Evolutionary conservation across 30 jellyfish, hydroid and myxozoan species (phyloP), one percentile per base, ranked within the genome.

Genomic region (Hydra vulgaris): DNA sequence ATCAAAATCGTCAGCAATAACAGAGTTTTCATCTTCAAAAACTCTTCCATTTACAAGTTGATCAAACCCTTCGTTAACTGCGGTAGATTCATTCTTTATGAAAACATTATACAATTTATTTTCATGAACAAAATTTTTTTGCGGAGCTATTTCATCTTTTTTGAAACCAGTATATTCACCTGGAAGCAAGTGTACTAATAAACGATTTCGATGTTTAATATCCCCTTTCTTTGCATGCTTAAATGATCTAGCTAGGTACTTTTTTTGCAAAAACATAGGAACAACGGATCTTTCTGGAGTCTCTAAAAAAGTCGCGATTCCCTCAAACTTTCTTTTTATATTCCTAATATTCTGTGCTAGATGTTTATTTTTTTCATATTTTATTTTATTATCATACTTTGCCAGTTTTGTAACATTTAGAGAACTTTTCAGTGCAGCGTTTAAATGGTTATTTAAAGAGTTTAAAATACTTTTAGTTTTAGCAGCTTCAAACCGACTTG

Each of bases 131-230:
- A 12, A 12, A 0, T 19, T 20, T 15, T 24, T 21, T 21, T 17
- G 66, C 7, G 26, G 53, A 54, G 77, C 27, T 82, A 80, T 80
- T 15, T 53, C 81, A 21, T 70, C 52, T 70, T 70, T 80, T 25
- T 80, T 80, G 72, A 80, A 80, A 15, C 87, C 87, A 15, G 87
- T 80, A 24, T 66, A 80, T 69, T 80, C 81, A 15, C 87, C 87
- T 1, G 87, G 87, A 66, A 61, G 25, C 12, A 80, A 25, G 71
- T 80, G 87, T 16, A 24, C 19, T 12, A 19, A 22, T 25, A 7
- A 25, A 22, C 54, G 61, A 54, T 53, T 54, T 18, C 20, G 7
- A 12, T 40, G 40, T 16, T 66, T 82, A 40, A 78, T 61, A 22
- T 24, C 15, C 12, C 76, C 78, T 0, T 78, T 78, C 53, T 78